Percentiles rank a stretch among this genome's conserved stretches.
Evolutionary conservation across 2,888 invertebrate species (phyloP).

Genomic region (Hyalella azteca): DNA sequence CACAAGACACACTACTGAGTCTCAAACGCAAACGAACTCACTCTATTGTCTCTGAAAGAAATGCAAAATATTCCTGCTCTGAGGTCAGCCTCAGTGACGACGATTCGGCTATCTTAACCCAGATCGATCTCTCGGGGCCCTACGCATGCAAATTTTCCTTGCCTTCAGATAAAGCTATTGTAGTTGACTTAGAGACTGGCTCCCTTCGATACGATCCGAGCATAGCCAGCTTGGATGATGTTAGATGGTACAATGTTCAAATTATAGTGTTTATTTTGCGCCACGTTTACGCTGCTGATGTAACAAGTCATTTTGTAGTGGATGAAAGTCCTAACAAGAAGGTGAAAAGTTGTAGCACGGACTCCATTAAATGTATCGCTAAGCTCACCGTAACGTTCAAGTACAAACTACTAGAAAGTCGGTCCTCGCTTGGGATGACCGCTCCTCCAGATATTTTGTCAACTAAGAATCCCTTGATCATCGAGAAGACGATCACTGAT

Average conservation of each 20-base stretch:
- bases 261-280: background rate
- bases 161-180: background rate
- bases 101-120: background rate
- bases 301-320: background rate
- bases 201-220: background rate
- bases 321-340: conserved; percentile 3
- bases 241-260: background rate
- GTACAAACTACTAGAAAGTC: background rate
- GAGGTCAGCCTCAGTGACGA: background rate
- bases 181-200: background rate
- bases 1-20: background rate
- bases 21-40: too few relatives aligned
- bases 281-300: background rate
- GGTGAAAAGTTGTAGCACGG: background rate
- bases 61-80: background rate
- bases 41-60: too few relatives aligned
- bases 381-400: background rate
- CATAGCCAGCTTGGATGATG: background rate
- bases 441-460: background rate
- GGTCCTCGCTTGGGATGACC: background rate
- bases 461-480: background rate
- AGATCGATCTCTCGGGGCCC: background rate
- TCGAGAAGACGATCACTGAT: background rate
- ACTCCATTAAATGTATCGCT: background rate
- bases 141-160: background rate